phyloP scores from a whole-genome alignment of 2,888 invertebrate species.

The Leptopterna dolabrata region DNA sequence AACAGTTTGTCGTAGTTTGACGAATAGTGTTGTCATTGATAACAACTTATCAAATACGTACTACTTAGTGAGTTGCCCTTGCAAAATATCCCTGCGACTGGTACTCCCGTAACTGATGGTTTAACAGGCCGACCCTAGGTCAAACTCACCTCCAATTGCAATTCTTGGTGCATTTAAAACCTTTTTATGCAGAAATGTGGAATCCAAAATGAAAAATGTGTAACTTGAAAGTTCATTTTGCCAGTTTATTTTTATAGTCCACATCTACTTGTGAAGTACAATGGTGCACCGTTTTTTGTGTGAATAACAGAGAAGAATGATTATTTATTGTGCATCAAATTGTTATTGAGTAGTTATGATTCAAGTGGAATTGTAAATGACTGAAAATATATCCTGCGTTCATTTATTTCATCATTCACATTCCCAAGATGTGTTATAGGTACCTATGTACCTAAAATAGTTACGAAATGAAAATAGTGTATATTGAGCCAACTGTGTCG shows the following conservation, averaged over 20 bases:
- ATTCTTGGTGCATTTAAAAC: conserved; percentile 17
- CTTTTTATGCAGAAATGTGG: background rate
- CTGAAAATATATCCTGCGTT: background rate
- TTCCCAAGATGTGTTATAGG: too few relatives aligned
- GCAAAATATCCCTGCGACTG: background rate
- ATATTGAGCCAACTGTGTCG: too few relatives aligned
- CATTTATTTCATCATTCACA: too few relatives aligned
- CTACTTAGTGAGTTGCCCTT: background rate
- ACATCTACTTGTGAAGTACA: background rate
- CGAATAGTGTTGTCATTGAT: background rate
- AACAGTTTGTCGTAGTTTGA: background rate
- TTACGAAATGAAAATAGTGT: too few relatives aligned
- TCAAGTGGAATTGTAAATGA: conserved; percentile 1
- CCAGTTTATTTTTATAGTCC: conserved; percentile 1
- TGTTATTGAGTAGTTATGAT: conserved; percentile 4
- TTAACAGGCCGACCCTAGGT: background rate
- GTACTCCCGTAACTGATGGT: background rate
- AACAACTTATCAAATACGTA: background rate
- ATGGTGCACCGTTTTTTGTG: background rate
- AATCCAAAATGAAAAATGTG: background rate
- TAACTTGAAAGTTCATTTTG: background rate
- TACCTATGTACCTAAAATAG: too few relatives aligned
- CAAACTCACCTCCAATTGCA: background rate
- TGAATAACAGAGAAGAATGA: background rate
- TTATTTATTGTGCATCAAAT: background rate